These are phyloP conservation scores for Rhipidura dahli DNA, from an alignment of 2,113 vertebrate species.

Conservation along the genomic window DNA sequence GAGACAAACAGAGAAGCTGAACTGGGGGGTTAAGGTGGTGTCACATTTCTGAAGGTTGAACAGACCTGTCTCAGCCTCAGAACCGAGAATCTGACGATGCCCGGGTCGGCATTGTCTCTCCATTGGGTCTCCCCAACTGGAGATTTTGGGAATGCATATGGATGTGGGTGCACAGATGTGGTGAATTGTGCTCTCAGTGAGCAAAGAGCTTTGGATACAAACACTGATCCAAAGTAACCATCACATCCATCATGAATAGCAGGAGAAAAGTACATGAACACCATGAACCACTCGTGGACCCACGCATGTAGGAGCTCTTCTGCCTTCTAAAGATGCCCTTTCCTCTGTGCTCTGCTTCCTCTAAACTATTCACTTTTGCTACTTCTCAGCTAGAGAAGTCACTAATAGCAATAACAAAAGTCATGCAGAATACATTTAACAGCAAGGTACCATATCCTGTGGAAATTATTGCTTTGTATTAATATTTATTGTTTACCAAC, in stretches of 20 bases:
- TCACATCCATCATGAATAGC: neutral
- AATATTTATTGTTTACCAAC: slow-evolving; percentile 39
- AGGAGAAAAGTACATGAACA: neutral
- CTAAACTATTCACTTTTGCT: neutral
- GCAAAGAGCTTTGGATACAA: neutral
- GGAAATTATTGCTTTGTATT: slow-evolving; percentile 14
- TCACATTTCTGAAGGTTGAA: neutral
- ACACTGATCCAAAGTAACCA: neutral
- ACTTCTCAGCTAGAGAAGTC: neutral
- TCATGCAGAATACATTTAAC: neutral
- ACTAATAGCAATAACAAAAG: neutral
- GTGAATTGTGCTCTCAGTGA: neutral
- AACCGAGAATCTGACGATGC: neutral
- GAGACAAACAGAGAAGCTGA: neutral
- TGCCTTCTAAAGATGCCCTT: neutral
- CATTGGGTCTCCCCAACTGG: too few species aligned
- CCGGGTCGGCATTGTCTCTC: too few species aligned
- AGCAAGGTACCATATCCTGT: neutral
- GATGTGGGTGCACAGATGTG: neutral
- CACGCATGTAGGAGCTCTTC: neutral
- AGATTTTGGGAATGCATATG: neutral
- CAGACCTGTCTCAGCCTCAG: neutral
- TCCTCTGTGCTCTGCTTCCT: neutral
- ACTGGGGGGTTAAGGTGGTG: neutral
- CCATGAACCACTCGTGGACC: neutral